Base-by-base conservation (phyloP, 2,797 vertebrate species). In the Chaunax sp. region DNA sequence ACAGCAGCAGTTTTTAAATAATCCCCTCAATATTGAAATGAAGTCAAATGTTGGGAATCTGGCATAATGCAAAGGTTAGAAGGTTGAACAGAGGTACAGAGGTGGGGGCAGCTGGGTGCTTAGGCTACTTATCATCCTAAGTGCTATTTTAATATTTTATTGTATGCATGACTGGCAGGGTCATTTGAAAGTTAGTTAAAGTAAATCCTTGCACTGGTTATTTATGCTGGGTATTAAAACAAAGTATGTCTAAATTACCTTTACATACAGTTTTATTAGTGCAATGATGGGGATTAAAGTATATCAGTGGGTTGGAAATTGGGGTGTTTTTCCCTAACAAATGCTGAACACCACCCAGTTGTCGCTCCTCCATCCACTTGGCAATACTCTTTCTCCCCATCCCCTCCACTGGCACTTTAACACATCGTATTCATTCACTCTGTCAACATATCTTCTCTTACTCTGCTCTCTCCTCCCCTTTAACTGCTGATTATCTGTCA, bases 21-120 rank as follows among this genome's bases (percentile, higher is more conserved):
- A 68, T 51, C 14, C 18, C 71, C 8, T 55, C 33, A 35, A 49
- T 72, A 40, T 13, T 46, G 6, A 69, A 77, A 69, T 40, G 13
- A 59, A 78, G 35, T 54, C 18, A 51, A 60, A 43, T 69, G 25
- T 19, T 50, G n/a, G 4, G 25, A 16, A 43, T 26, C 8, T 67
- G 25, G 66, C 45, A 50, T 30, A 59, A 65, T 20, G 46, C 14
- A 28, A 43, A 44, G 8, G 49, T 2, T n/a, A n/a, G 6, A 37
- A 46, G 28, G 52, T 30, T 50, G 9, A 67, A 44, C 23, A 22
- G 12, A 40, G 33, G 71, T 25, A 54, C 5, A 51, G 11, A 0
- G 14, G 52, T 68, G 16, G 47, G 16, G 55, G 25, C 3, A 9
- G 13, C 19, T 44, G 16, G 49, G 19, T 50, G 41, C 49, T 53